Base-by-base conservation (phyloP, 1,140 invertebrate species). In the Papilio machaon region DNA sequence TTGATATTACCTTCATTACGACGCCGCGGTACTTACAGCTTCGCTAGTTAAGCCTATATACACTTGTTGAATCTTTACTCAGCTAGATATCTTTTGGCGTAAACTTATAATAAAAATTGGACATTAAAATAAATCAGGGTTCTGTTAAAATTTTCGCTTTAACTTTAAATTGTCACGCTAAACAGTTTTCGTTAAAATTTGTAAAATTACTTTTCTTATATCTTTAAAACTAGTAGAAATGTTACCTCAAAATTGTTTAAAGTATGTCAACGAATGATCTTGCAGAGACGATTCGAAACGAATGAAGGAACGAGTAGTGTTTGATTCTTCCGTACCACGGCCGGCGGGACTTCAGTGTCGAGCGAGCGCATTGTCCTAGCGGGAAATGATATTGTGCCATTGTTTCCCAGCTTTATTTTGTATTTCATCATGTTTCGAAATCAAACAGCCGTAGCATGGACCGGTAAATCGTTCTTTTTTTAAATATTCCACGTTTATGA, bases 1-100 rank as follows among this genome's bases (percentile, higher is more conserved):
- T 87, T 87, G 82, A 84, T 85, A 85, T 87, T 82, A 82, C 73
- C 30, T 77, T 77, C 47, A 76, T 76, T 76, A 76, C 74, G 30
- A 52, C 75, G 6, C 30, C 4, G 30, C n/a, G n/a, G 38, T 46
- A 46, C 17, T 43, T 73, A 73, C 70, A 73, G 70, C 70, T 38
- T 46, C 43, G 38, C n/a, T 73, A 38, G 43, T 15, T 17, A n/a
- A 43, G 73, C 35, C 46, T 73, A 11, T 47, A 17, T 73, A 73
- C 38, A 73, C 73, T 73, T 73, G 73, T 73, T 73, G 73, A 73
- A 73, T 73, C 43, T 73, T 73, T 43, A 47, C 38, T 46, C 60
- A 11, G 2, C 23, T 70, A 17, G 64, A 35, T 35, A 6, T 70
- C 30, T 15, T 0, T 38, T 15, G 19, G 11, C 13, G 6, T 67